These are phyloP conservation scores for Triplophysa rosa DNA, from an alignment of 2,113 vertebrate genomes.

Conservation along the genomic window DNA sequence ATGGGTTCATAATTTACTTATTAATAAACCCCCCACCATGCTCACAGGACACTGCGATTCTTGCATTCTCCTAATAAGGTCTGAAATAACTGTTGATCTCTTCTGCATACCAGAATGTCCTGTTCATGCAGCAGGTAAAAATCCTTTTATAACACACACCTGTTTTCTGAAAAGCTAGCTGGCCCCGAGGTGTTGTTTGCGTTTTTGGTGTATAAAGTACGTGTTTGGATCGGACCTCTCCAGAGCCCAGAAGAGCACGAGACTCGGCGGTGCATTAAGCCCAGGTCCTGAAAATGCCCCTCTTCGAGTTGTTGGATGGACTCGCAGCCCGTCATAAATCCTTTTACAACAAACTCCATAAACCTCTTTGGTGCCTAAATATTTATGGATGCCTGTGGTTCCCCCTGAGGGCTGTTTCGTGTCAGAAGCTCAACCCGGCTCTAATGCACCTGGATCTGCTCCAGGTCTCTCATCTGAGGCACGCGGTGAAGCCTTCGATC, in stretches of 20 bases:
- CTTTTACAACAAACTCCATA: slow-evolving; percentile 80
- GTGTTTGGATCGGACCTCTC: slow-evolving; percentile 70
- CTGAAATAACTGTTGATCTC: slow-evolving; percentile 53
- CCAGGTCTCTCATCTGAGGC: slow-evolving; percentile 72
- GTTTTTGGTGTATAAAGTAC: slow-evolving; percentile 67
- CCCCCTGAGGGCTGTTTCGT: slow-evolving; percentile 74
- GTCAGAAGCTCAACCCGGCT: slow-evolving; percentile 65
- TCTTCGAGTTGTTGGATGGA: slow-evolving; percentile 62
- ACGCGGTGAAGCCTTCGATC: slow-evolving; percentile 57
- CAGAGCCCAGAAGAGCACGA: slow-evolving; percentile 30
- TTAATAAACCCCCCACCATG: slow-evolving; percentile 7
- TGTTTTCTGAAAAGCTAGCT: slow-evolving; percentile 67
- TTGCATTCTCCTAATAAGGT: slow-evolving; percentile 64
- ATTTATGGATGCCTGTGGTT: slow-evolving; percentile 78
- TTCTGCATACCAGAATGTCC: slow-evolving; percentile 49
- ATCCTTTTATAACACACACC: slow-evolving; percentile 64
- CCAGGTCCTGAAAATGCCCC: slow-evolving; percentile 28
- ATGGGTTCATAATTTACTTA: slow-evolving; percentile 12
- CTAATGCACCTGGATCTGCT: slow-evolving; percentile 72
- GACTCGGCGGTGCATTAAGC: slow-evolving; percentile 51
- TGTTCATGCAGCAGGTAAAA: slow-evolving; percentile 46
- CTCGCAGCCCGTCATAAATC: slow-evolving; percentile 73
- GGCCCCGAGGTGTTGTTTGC: slow-evolving; percentile 65
- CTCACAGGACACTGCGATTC: slow-evolving; percentile 36
- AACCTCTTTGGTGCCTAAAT: slow-evolving; percentile 79